These are phyloP conservation scores for Nyctibius bracteatus DNA, from an alignment of 2,113 vertebrate genomes.

Conservation along the genomic window DNA sequence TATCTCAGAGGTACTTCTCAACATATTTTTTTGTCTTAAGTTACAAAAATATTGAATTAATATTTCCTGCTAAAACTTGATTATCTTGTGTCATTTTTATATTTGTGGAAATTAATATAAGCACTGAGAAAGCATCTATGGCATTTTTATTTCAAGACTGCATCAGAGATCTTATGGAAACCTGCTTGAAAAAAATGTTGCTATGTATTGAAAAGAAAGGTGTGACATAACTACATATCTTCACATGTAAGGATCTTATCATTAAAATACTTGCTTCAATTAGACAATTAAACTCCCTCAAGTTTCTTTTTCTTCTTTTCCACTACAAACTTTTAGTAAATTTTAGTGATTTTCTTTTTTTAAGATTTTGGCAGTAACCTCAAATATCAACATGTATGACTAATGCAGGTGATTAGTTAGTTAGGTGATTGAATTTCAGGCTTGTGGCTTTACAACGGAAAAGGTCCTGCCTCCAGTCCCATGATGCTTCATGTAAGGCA, in stretches of 20 bases:
- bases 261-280: not conserved
- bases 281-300: not conserved
- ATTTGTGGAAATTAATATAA: not conserved
- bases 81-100: not conserved
- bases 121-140: not conserved
- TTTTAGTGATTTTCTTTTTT: not conserved
- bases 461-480: not conserved
- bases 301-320: not conserved
- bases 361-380: not conserved
- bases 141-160: not conserved
- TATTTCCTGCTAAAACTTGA: not conserved
- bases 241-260: not conserved
- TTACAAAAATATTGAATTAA: not conserved
- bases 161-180: not conserved
- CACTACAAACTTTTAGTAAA: not conserved
- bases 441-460: not conserved
- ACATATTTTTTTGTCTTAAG: not conserved
- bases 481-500: not conserved
- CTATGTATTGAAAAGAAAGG: not conserved
- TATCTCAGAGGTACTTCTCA: not conserved
- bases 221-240: not conserved
- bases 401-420: not conserved
- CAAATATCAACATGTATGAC: not conserved
- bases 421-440: not conserved
- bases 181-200: not conserved